Conservation (phyloP, 2,797 vertebrate genomes). For the Coreius guichenoti region DNA sequence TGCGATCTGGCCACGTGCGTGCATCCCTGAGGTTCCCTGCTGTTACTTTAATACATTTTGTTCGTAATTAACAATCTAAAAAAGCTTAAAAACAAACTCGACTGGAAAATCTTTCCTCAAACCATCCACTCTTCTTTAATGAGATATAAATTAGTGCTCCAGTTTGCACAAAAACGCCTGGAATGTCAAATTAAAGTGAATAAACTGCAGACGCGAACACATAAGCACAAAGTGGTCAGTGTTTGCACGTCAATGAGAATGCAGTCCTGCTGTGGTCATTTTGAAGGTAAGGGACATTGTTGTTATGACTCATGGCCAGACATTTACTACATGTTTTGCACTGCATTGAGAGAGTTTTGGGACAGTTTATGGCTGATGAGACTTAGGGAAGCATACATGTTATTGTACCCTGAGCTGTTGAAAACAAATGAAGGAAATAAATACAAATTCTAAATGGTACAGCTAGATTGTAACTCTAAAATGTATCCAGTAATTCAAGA, state of each 20-base stretch:
- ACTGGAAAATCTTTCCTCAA: background rate
- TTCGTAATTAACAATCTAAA: constrained; percentile 1
- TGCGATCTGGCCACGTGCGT: background rate
- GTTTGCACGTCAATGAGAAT: background rate
- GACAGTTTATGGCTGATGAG: background rate
- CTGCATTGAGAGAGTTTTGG: background rate
- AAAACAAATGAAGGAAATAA: constrained; percentile 6
- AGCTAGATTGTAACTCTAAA: background rate
- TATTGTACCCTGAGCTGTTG: background rate
- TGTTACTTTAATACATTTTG: background rate
- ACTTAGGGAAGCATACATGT: background rate
- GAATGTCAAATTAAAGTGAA: constrained; percentile 28
- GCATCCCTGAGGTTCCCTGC: background rate
- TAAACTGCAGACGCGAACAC: background rate
- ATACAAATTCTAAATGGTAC: background rate
- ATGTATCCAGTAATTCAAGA: background rate
- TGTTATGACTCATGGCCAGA: constrained; percentile 22
- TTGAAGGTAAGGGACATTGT: constrained; percentile 7
- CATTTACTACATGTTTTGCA: background rate
- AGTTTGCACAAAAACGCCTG: constrained; percentile 16
- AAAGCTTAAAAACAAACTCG: background rate
- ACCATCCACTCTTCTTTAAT: constrained; percentile 7
- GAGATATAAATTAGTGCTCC: constrained; percentile 16
- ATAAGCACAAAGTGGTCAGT: constrained; percentile 8
- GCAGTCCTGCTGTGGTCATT: constrained; percentile 12